Conservation (phyloP, 1,140 invertebrate species). For the Oedothorax gibbosus region DNA sequence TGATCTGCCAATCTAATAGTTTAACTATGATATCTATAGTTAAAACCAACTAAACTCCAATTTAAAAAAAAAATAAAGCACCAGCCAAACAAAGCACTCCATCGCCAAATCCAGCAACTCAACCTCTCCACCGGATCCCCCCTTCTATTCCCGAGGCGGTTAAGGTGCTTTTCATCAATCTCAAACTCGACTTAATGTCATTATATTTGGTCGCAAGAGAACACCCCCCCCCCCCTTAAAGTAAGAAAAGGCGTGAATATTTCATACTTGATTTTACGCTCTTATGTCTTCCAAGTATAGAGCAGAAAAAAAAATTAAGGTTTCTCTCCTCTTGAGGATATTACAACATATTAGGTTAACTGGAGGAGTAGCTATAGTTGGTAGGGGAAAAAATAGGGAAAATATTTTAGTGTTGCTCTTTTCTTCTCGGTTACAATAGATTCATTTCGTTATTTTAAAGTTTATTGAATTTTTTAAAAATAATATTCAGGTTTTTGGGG, state of each 20-base stretch:
- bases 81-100: background rate
- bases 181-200: constrained; percentile 61
- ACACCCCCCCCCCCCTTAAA: background rate
- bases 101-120: constrained; percentile 19
- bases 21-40: too few relatives aligned
- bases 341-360: constrained; percentile 58
- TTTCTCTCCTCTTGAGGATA: background rate
- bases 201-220: constrained; percentile 60
- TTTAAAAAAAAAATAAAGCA: too few relatives aligned
- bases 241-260: constrained; percentile 59
- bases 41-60: too few relatives aligned
- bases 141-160: background rate
- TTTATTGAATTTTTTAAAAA: constrained; percentile 43
- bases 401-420: too few relatives aligned
- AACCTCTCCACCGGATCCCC: background rate
- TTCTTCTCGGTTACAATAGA: constrained; percentile 34
- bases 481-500: too few relatives aligned
- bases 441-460: constrained; percentile 31
- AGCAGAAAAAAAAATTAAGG: constrained; percentile 2
- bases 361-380: background rate
- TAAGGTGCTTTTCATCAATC: constrained; percentile 58
- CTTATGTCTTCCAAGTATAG: background rate
- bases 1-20: too few relatives aligned
- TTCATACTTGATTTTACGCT: constrained; percentile 59
- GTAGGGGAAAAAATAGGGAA: too few relatives aligned